Percentiles rank a stretch among this genome's conserved stretches.
Evolutionary conservation across 1,140 invertebrate species (phyloP).

Genomic region (Drosophila gunungcola): DNA sequence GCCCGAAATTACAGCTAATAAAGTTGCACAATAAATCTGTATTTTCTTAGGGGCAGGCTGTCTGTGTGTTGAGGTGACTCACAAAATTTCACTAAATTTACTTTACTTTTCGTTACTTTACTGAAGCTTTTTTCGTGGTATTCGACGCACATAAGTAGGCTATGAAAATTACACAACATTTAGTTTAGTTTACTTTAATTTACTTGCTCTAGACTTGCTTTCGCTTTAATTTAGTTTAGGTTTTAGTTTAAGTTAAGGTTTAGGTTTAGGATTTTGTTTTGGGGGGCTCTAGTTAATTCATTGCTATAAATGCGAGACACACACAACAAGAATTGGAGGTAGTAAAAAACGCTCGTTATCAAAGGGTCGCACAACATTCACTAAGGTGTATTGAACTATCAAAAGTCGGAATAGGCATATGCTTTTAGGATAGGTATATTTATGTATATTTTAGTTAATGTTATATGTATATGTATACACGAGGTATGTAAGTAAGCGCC

Average conservation of each 20-base stretch:
- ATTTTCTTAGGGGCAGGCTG: not conserved
- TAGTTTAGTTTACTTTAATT: slow-evolving; percentile 54
- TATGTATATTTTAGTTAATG: slow-evolving; percentile 76
- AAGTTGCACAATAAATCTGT: slow-evolving; percentile 40
- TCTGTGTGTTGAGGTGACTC: slow-evolving; percentile 11
- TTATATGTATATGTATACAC: slow-evolving; percentile 79
- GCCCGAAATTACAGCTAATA: slow-evolving; percentile 62
- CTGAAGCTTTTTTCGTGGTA: slow-evolving; percentile 71
- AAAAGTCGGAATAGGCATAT: slow-evolving; percentile 51
- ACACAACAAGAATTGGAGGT: slow-evolving; percentile 78
- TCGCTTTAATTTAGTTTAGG: slow-evolving; percentile 33
- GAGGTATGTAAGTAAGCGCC: slow-evolving; percentile 69
- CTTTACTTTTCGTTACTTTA: slow-evolving; percentile 47
- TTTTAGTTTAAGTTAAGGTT: slow-evolving; percentile 24
- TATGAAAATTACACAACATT: slow-evolving; percentile 81
- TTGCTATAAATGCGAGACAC: slow-evolving; percentile 76
- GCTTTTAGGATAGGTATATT: slow-evolving; percentile 33
- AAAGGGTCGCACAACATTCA: slow-evolving; percentile 67
- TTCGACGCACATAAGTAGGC: slow-evolving; percentile 53
- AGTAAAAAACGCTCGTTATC: slow-evolving; percentile 66
- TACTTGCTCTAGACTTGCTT: slow-evolving; percentile 61
- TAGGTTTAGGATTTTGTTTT: slow-evolving; percentile 25
- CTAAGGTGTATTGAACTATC: slow-evolving; percentile 77
- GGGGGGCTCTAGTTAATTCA: slow-evolving; percentile 21
- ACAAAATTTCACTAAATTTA: slow-evolving; percentile 70